These are phyloP conservation scores for Perodicticus potto DNA, from an alignment of 2,797 vertebrate genomes.

Conservation along the genomic window DNA sequence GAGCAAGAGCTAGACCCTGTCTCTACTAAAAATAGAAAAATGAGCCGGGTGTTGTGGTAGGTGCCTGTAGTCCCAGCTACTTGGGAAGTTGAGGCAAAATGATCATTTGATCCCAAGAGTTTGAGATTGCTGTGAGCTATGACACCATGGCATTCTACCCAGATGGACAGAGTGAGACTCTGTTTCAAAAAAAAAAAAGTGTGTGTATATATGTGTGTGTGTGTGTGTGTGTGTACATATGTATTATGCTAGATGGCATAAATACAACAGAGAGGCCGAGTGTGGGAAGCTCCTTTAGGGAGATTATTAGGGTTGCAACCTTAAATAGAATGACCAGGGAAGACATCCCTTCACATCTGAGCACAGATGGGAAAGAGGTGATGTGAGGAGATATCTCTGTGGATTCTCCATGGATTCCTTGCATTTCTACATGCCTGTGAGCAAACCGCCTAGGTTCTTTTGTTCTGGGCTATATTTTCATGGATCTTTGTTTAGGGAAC, in stretches of 20 bases:
- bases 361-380: background rate
- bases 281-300: background rate
- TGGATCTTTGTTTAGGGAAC: constrained; percentile 34
- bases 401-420: background rate
- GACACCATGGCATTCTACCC: background rate
- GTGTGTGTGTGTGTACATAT: too few relatives aligned
- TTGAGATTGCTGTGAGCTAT: background rate
- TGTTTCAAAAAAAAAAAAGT: background rate
- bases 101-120: background rate
- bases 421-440: background rate
- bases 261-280: background rate
- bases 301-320: background rate
- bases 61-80: background rate
- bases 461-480: background rate
- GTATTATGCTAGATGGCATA: background rate
- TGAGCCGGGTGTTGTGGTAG: background rate
- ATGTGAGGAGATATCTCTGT: background rate
- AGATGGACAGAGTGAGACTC: background rate
- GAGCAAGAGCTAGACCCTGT: too few relatives aligned
- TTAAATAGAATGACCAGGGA: background rate
- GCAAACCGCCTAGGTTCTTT: background rate
- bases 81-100: background rate
- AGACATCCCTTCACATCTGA: background rate
- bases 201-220: too few relatives aligned
- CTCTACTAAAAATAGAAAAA: background rate